Evolutionary conservation across 2,888 invertebrate genomes (phyloP).

Genomic region (Erebia ligea): DNA sequence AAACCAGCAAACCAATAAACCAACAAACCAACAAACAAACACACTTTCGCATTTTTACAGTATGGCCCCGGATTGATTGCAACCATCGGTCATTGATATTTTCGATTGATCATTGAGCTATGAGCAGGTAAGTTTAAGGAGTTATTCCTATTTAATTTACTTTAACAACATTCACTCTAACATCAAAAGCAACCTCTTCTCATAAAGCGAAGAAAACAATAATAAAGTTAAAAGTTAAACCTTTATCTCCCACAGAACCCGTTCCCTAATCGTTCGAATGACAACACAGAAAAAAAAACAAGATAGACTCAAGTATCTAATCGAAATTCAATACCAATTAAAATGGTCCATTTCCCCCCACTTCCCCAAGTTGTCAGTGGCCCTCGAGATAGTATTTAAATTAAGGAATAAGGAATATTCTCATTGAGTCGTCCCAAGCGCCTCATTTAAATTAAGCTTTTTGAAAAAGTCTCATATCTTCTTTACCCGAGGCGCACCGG

Average conservation of each 20-base stretch:
- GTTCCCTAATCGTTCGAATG: conserved; percentile 46
- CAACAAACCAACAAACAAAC: no score
- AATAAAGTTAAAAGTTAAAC: conserved; percentile 18
- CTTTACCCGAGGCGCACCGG: conserved; percentile 78
- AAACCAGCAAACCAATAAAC: no score
- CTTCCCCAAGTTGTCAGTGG: conserved; percentile 54
- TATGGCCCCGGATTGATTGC: no score
- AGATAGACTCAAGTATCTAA: conserved; percentile 61
- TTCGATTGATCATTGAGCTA: no score
- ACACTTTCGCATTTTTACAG: no score
- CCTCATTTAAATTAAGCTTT: conserved; percentile 83
- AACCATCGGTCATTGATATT: no score
- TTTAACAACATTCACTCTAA: no score
- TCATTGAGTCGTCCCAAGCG: conserved; percentile 75
- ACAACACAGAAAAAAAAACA: conserved; percentile 44
- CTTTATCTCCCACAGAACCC: conserved; percentile 28
- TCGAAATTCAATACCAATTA: conserved; percentile 83
- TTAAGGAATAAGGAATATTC: conserved; percentile 80
- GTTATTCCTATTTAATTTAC: no score
- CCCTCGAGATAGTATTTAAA: conserved; percentile 78
- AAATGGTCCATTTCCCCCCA: conserved; percentile 60
- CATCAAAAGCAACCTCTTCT: background rate
- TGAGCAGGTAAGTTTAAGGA: no score
- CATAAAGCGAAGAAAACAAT: background rate
- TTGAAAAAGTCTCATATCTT: conserved; percentile 83